Base-by-base conservation (phyloP, 2,797 vertebrate species). In the Thripadectes ignobilis region DNA sequence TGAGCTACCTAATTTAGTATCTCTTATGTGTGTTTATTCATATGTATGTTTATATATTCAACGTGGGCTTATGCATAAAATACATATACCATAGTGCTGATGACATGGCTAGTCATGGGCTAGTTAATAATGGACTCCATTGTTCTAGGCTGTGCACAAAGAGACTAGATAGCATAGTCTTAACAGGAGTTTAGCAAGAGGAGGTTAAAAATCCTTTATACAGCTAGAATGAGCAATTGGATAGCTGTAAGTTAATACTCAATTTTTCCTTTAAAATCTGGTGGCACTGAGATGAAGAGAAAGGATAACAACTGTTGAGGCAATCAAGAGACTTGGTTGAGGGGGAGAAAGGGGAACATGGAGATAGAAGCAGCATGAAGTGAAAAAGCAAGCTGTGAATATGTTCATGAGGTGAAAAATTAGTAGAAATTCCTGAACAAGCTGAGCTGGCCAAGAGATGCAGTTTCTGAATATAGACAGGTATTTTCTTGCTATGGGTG, bases 251-350 rank as follows among this genome's bases (percentile, higher is more conserved):
- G 78, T 80, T 93, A 90, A 93, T 72, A 30, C 52, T 74, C 80
- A 66, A 41, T 80, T 96, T 95, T 91, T 86, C 22, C 36, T 68
- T 68, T 84, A 63, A 86, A 80, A 88, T 89, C 41, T 72, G 27
- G 14, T 84, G 34, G n/a, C 34, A 78, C 41, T 65, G 68, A 52
- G 52, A 71, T 77, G 68, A 83, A 85, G 18, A 73, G 48, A 89
- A 84, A 66, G 27, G 38, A 87, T 26, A 45, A 61, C 65, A 91
- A 49, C 39, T 66, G 32, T 76, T 74, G 65, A 80, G 68, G 26
- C 0, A 0, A 29, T 65, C 57, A 71, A 41, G 48, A 80, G 49
- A 21, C 29, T 43, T 61, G 24, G 49, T 27, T 41, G 15, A 30
- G 55, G 38, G 54, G 48, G 34, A 54, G 74, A 46, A 13, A 43